Percentiles rank a stretch among this genome's conserved stretches.
phyloP scores from a whole-genome alignment of 2,797 vertebrate species.

The Lagocephalus sceleratus region DNA sequence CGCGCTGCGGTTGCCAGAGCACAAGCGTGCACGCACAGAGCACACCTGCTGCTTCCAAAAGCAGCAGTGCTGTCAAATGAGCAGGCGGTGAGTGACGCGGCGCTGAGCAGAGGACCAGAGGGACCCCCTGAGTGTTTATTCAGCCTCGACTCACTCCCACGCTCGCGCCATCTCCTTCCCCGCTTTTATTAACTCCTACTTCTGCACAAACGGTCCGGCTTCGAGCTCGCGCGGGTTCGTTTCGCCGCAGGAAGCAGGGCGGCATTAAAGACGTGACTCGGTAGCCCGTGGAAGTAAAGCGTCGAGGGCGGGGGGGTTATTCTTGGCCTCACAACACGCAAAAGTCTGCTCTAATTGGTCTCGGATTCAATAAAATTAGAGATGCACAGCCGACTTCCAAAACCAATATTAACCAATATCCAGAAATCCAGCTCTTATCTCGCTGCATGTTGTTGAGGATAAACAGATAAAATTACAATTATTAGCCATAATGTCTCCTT shows the following conservation, averaged over 20 bases:
- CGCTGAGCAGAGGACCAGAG: slow-evolving; percentile 29
- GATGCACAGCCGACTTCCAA: too few relatives aligned
- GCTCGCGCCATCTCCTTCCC: slow-evolving; percentile 15
- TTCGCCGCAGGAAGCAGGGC: not conserved
- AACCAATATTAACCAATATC: too few relatives aligned
- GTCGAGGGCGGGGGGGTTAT: too few relatives aligned
- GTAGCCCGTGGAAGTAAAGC: too few relatives aligned
- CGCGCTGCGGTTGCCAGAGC: slow-evolving; percentile 12
- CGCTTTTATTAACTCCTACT: slow-evolving; percentile 33
- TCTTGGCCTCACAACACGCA: too few relatives aligned
- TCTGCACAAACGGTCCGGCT: slow-evolving; percentile 5
- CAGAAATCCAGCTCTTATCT: too few relatives aligned
- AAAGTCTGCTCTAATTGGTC: too few relatives aligned
- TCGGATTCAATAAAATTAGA: too few relatives aligned
- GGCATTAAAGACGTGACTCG: too few relatives aligned
- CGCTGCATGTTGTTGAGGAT: too few relatives aligned
- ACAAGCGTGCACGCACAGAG: slow-evolving; percentile 38
- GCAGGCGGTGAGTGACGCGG: slow-evolving; percentile 72
- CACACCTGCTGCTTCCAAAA: slow-evolving; percentile 65
- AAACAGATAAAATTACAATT: too few relatives aligned
- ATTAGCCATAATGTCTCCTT: too few relatives aligned
- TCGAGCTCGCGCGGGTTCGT: not conserved
- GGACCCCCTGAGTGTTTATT: slow-evolving; percentile 33
- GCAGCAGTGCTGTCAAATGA: slow-evolving; percentile 58
- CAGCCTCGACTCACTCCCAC: slow-evolving; percentile 25